Base-by-base conservation (phyloP, 2,113 vertebrate genomes). In the Dolichotis patagonum region DNA sequence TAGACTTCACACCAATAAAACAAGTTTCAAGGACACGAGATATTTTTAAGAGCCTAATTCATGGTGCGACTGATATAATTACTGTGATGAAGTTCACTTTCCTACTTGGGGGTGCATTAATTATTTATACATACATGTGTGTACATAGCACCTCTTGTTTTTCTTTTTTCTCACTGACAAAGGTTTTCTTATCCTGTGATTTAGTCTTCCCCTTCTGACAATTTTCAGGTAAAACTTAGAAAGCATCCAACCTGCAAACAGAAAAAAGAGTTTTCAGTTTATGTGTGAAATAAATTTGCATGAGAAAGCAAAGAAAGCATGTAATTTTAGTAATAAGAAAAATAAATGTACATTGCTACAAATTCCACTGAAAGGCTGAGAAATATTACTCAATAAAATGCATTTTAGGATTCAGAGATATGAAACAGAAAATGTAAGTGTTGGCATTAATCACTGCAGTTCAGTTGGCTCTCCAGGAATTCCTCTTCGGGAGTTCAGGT, bases 31-130 rank as follows among this genome's bases (percentile, higher is more conserved):
- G 46, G 35, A 90, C 62, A 92, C 69, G 77, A 95, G 5, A 41
- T 71, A 62, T 96, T 92, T 1, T 90, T 95, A 80, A 90, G 38
- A 38, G 35, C 35, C 35, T 93, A 96, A 84, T 52, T 77, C 80
- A 91, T 81, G 54, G 35, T 46, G 80, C 17, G 22, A 54, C 35
- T 69, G 16, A 84, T 28, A 81, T 62, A 82, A 88, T 71, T 97
- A 32, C 87, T 89, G 56, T 46, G 54, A 30, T 97, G 22, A 96
- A 85, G 52, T 67, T 69, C 46, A 19, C 7, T 71, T 87, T 93
- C 41, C 28, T 71, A 73, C 11, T 7, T 81, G 73, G 62, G 58
- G 62, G 5, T 11, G n/a, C 41, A 2, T 67, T 9, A 28, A 11
- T 3, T 54, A 19, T 41, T 32, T 38, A 22, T 7, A 24, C 20